These are phyloP conservation scores for Drosophila kurseongensis DNA, from an alignment of 1,140 invertebrate species.

Conservation along the genomic window DNA sequence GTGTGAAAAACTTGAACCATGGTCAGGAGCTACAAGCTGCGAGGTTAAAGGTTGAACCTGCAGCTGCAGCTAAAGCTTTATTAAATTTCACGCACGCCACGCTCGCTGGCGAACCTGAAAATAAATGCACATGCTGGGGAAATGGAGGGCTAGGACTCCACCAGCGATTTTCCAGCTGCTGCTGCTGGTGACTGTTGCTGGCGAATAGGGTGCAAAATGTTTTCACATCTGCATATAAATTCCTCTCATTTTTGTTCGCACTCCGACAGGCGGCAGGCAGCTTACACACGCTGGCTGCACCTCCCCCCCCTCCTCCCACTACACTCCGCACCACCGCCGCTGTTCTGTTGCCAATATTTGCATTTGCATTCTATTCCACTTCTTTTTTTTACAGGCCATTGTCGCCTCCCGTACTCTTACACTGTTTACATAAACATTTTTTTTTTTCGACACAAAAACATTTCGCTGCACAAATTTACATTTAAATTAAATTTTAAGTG, in stretches of 20 bases:
- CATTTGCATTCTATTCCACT: slow-evolving; percentile 80
- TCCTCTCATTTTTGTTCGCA: slow-evolving; percentile 77
- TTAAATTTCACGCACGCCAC: slow-evolving; percentile 79
- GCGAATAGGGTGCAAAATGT: slow-evolving; percentile 80
- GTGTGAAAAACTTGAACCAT: slow-evolving; percentile 4
- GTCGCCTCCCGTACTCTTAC: slow-evolving; percentile 56
- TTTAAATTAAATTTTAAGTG: slow-evolving; percentile 83
- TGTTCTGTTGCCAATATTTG: slow-evolving; percentile 81
- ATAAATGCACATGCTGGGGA: slow-evolving; percentile 64
- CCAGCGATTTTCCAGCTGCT: slow-evolving; percentile 1
- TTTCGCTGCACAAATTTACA: slow-evolving; percentile 81
- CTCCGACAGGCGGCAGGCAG: slow-evolving; percentile 63
- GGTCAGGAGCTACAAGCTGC: slow-evolving; percentile 4
- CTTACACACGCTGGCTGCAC: slow-evolving; percentile 68
- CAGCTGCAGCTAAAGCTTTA: slow-evolving; percentile 65
- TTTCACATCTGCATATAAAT: slow-evolving; percentile 82
- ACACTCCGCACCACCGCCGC: slow-evolving; percentile 10
- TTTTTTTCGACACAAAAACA: slow-evolving; percentile 73
- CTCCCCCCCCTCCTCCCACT: background rate
- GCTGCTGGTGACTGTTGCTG: slow-evolving; percentile 35
- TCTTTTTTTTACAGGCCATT: slow-evolving; percentile 50
- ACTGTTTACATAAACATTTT: slow-evolving; percentile 81
- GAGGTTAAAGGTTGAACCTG: slow-evolving; percentile 27
- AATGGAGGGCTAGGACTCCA: slow-evolving; percentile 5
- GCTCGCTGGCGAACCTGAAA: slow-evolving; percentile 67